Evolutionary conservation across 2,797 vertebrate genomes (phyloP).

Genomic region (Pelodytes ibericus): DNA sequence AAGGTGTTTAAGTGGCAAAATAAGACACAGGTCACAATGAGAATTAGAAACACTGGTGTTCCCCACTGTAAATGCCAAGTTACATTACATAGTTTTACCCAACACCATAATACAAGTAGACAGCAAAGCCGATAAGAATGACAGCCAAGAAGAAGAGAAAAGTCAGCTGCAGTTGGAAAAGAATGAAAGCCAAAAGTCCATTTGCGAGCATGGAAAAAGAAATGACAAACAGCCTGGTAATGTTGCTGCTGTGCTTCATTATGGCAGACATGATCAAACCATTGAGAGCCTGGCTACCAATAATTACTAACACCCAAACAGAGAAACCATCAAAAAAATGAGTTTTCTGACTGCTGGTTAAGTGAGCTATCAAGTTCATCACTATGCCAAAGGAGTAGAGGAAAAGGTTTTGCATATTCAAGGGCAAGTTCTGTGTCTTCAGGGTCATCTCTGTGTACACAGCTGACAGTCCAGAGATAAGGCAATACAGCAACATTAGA

Average conservation of each 20-base stretch:
- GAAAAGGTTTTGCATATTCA: constrained; percentile 90
- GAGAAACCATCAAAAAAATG: constrained; percentile 87
- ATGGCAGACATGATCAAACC: constrained; percentile 93
- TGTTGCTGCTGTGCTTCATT: constrained; percentile 92
- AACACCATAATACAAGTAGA: constrained; percentile 84
- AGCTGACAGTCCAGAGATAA: constrained; percentile 86
- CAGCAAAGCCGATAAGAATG: constrained; percentile 80
- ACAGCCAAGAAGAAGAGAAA: constrained; percentile 80
- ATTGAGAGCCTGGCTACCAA: constrained; percentile 85
- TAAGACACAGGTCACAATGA: too few relatives aligned
- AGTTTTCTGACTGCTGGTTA: constrained; percentile 63
- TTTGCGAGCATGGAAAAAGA: constrained; percentile 93
- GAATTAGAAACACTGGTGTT: not conserved
- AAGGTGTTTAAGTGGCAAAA: too few relatives aligned
- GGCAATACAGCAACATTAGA: constrained; percentile 81
- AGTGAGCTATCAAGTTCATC: constrained; percentile 76
- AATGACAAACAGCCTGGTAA: constrained; percentile 92
- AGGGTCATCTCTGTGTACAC: constrained; percentile 89
- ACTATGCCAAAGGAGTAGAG: constrained; percentile 88
- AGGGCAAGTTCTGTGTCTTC: constrained; percentile 85
- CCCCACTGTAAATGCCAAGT: not conserved
- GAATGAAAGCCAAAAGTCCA: constrained; percentile 79
- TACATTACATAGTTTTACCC: constrained; percentile 39
- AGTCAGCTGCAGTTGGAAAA: constrained; percentile 86
- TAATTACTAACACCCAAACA: constrained; percentile 74